Evolutionary conservation across 2,888 invertebrate genomes (phyloP), one percentile per base, ranked within the genome.

Genomic region (Mayetiola destructor): DNA sequence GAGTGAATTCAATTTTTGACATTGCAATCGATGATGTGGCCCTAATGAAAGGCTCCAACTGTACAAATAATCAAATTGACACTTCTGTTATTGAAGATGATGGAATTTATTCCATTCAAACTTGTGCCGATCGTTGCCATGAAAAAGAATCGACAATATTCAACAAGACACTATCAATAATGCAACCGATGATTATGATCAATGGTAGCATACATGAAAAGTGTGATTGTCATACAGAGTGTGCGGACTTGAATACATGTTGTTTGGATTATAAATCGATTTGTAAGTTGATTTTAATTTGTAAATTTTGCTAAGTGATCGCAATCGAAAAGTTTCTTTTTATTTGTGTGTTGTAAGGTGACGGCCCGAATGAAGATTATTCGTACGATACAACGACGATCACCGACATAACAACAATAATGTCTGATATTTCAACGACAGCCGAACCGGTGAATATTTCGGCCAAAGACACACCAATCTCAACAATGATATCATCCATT

Each of bases 11-110:
- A 80, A 61, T 77, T 82, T 8, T 85, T 57, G 88, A 89, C 66
- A 83, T 85, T 35, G 89, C 89, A 0, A 78, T 90, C 14, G 90
- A 91, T 63, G 90, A 91, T 66, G 80, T 90, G 0, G 75, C 77
- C 5, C 29, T 48, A 4, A 14, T 48, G 27, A 48, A 48, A n/a
- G 48, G 18, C n/a, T 2, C 27, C 8, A 27, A 48, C n/a, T 48
- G 48, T 9, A 9, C 27, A 16, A 27, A 48, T 2, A 3, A 9
- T 2, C 5, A 6, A 10, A 6, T 23, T 5, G 42, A 42, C 21
- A 4, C 42, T 10, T 9, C 27, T 27, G 57, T 36, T 35, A 16
- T 58, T 20, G 56, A 58, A 60, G 65, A 63, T 4, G 60, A 62
- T 35, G 61, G 64, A 1, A 57, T 67, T 52, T 69, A 62, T 48